Conservation (phyloP, 2,797 vertebrate genomes). For the Microctenopoma lineatum region DNA sequence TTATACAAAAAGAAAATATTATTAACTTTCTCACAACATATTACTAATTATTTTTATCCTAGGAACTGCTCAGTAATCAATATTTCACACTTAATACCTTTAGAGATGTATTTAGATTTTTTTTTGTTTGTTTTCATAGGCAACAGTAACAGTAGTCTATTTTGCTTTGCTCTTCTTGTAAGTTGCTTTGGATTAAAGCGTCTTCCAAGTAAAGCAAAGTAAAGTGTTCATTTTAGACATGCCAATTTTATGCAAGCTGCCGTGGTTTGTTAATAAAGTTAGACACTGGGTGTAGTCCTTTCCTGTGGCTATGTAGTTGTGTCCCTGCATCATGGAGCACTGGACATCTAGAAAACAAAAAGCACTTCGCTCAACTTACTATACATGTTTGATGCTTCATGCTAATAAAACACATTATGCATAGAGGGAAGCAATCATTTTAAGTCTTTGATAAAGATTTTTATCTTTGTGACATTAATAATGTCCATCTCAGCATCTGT, state of each 20-base stretch:
- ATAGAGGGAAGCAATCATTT: conserved; percentile 44
- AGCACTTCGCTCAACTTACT: conserved; percentile 34
- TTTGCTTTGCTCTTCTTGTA: too few relatives aligned
- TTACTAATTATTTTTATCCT: too few relatives aligned
- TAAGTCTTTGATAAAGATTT: conserved; percentile 51
- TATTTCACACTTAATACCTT: too few relatives aligned
- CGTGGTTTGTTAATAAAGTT: not conserved
- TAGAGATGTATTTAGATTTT: too few relatives aligned
- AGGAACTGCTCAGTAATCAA: too few relatives aligned
- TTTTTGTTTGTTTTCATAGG: too few relatives aligned
- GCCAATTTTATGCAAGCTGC: not conserved
- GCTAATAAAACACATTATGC: conserved; percentile 32
- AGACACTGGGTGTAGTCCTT: not conserved
- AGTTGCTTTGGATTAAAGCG: too few relatives aligned
- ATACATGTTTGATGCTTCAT: conserved; percentile 29
- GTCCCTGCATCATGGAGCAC: not conserved
- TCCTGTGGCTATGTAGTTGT: not conserved
- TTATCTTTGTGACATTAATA: conserved; percentile 64
- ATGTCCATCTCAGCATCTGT: conserved; percentile 45
- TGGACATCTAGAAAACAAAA: conserved; percentile 26
- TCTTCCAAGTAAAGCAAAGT: too few relatives aligned
- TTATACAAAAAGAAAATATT: too few relatives aligned
- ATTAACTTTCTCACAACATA: too few relatives aligned
- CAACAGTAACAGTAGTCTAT: too few relatives aligned
- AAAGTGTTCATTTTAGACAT: not conserved